Conservation (phyloP, 2,113 vertebrate genomes). For the mouse (Mus musculus) region DNA sequence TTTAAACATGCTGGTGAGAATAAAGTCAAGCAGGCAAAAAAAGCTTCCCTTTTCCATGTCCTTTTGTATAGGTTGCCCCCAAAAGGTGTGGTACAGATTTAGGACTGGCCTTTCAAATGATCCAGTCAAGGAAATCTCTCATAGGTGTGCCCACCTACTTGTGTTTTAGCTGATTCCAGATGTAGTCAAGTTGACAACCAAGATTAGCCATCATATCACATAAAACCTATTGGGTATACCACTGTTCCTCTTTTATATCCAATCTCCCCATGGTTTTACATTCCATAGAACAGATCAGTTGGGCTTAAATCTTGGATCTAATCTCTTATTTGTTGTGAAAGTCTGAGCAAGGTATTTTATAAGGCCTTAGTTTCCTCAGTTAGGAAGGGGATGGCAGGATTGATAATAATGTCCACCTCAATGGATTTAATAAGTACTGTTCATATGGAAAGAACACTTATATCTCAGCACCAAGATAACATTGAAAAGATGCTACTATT, state of each 20-base stretch:
- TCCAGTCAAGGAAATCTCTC: neutral
- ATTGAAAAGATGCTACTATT: neutral
- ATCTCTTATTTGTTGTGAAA: neutral
- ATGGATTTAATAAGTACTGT: neutral
- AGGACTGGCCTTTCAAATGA: neutral
- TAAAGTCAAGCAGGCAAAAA: neutral
- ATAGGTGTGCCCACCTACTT: neutral
- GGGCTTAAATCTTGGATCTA: neutral
- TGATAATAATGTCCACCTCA: neutral
- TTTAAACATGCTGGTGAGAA: neutral
- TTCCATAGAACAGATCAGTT: neutral
- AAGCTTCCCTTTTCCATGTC: neutral
- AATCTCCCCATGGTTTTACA: neutral
- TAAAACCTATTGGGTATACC: neutral
- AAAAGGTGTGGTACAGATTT: neutral
- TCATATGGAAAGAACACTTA: neutral
- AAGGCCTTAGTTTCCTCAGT: neutral
- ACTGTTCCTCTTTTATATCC: constrained; percentile 1
- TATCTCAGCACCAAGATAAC: neutral
- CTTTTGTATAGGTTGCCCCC: neutral
- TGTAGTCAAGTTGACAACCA: neutral
- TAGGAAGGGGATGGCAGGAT: neutral
- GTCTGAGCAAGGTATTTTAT: neutral
- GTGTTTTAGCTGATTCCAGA: neutral
- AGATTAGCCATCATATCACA: neutral